Evolutionary conservation across 92 coral and sea anemone species (phyloP), one percentile per base, ranked within the genome.

Genomic region (Pocillopora grandis): DNA sequence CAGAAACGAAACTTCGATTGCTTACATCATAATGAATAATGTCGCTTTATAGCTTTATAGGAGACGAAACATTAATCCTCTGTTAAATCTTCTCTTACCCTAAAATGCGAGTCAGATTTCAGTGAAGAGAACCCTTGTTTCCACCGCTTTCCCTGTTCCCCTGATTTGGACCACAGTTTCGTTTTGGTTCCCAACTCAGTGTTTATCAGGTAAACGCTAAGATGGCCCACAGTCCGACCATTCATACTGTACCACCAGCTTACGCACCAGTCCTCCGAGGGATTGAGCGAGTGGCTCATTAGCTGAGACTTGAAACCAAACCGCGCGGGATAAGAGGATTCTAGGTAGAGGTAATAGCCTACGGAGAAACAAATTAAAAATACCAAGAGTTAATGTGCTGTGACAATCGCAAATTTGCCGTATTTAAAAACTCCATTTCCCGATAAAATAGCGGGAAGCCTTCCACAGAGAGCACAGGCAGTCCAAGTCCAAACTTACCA

Each of bases 231-330:
- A 16, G 98, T 92, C 68, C 76, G 81, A 21, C 98, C 98, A 36
- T 94, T 71, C 98, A 94, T 94, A 71, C 58, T 89, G 83, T 91
- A 94, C 95, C 98, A 94, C 95, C 90, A 94, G 37, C 84, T 84
- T 13, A 94, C 76, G 66, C 98, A 94, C 65, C 91, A 89, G 19
- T 70, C 78, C 58, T 92, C 91, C 58, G 92, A 80, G 19, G 92
- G 61, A 1, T 89, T 75, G 5, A 80, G 79, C 62, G 86, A 79
- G 52, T 85, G 80, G 77, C 98, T 94, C 72, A 90, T 63, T 61
- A 91, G 83, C 58, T 92, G 95, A 15, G 98, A 92, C 37, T 92
- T 90, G 90, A 87, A 94, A 10, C 92, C 98, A 78, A 71, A 89
- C 71, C 92, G 87, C 12, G 98, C 95, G 7, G 98, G 98, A 82